Evolutionary conservation across 2,797 vertebrate species (phyloP), one percentile per base, ranked within the genome.

Genomic region (Petrocephalus schoutedeni): DNA sequence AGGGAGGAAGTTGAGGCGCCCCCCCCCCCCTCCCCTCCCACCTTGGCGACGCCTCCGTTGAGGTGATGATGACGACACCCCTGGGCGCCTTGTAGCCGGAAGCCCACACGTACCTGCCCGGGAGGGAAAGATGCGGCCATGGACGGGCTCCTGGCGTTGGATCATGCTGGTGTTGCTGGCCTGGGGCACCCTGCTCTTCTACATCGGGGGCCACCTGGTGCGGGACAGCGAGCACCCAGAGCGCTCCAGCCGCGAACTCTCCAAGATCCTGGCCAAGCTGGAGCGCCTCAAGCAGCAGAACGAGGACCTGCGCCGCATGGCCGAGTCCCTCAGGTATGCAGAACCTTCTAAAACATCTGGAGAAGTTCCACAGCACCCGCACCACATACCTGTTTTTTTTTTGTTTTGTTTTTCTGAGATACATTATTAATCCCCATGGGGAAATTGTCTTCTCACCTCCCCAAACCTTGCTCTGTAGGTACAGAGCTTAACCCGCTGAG

Each of bases 111-210:
- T n/a, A 23, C 67, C 23, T 23, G 2, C 85, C 57, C 19, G 53
- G 91, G 93, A 93, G 92, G 91, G 95, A 94, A 98, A 96, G 95
- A 99, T 99, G 98, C 97, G 98, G 94, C 96, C 98, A 95, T 99
- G 98, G 98, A 96, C 96, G 90, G 96, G 96, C n/a, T 96, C 96
- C 89, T 99, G 98, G 98, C 97, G 96, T 94, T 99, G 98, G 98
- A 98, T 99, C 95, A 98, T 98, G 96, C 97, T 99, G 93, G 98
- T 99, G 95, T 96, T 99, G 93, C 95, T 99, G 94, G 98, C 98
- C 89, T 99, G 98, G 98, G 98, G 98, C 89, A 98, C 98, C 54
- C 96, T 99, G 90, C 96, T 99, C 0, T 99, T 99, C 95, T 99
- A 99, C 93, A 99, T 99, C 89, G 98, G 98, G 0, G 98, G 98